phyloP scores from a whole-genome alignment of 2,888 invertebrate species.

The Bimastos eiseni region DNA sequence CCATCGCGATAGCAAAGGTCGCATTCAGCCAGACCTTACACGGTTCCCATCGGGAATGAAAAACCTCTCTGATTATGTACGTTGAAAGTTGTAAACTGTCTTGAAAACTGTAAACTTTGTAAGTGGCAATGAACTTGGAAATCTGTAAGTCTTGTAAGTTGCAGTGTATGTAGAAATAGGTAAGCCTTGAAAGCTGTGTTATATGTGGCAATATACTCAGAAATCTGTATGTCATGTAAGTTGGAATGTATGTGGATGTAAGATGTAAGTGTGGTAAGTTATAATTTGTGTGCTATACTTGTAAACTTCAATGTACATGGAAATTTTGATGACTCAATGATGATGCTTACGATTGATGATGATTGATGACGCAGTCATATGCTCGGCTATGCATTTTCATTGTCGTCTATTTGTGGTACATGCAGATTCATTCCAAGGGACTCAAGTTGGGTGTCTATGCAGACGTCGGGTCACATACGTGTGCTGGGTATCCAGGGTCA shows the following conservation, averaged over 20 bases:
- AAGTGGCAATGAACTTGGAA: background rate
- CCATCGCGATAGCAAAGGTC: constrained; percentile 38
- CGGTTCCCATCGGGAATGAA: constrained; percentile 91
- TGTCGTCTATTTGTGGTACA: background rate
- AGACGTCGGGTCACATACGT: constrained; percentile 94
- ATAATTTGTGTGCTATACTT: background rate
- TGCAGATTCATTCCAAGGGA: constrained; percentile 64
- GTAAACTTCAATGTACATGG: background rate
- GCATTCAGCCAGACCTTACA: constrained; percentile 57
- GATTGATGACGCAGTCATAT: background rate
- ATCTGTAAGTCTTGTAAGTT: too few species aligned
- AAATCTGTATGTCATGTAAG: too few species aligned
- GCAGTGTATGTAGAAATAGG: background rate
- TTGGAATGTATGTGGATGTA: too few species aligned
- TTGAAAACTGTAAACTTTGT: too few species aligned
- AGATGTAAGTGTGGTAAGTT: background rate
- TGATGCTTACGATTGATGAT: background rate
- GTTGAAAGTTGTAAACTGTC: constrained; percentile 22
- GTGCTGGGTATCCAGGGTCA: constrained; percentile 93
- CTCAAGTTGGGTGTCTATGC: constrained; percentile 96
- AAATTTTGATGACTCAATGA: too few species aligned
- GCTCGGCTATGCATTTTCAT: background rate
- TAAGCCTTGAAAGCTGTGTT: background rate
- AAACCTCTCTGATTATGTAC: constrained; percentile 83
- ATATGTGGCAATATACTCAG: too few species aligned